Base-by-base conservation (phyloP, 1,140 invertebrate species). In the Leptoteleia sp. region DNA sequence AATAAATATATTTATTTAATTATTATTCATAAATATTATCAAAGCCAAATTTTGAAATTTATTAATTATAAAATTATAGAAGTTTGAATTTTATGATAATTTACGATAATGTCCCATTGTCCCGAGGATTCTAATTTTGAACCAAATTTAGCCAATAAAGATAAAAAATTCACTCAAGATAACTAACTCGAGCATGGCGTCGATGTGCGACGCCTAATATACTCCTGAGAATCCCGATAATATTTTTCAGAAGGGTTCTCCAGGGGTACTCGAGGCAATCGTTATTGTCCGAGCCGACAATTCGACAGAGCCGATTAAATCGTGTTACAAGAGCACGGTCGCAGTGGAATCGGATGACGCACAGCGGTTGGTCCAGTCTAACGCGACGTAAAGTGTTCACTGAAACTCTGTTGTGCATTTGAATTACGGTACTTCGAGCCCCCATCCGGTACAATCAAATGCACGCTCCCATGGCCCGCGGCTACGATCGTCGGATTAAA, bases 321-420 rank as follows among this genome's bases (percentile, higher is more conserved):
- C 45, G 37, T 67, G 61, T 68, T 70, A 48, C 67, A 48, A 73
- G 78, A 71, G 67, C 43, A 25, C 17, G 33, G 50, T 61, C 52
- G 59, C 38, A 47, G 54, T 31, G 54, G 48, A 83, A 80, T 83
- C 72, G 67, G 76, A 81, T 75, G 68, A 57, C 65, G 76, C 84
- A 50, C 84, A 84, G 82, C 82, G 81, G 81, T 84, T 79, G 82
- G 83, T 84, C 83, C 70, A 64, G 62, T 65, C 64, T 64, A 71
- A 57, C 65, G 42, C 47, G 43, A 67, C 57, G 64, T 80, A 80
- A 78, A 83, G 81, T 83, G 75, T 80, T 71, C 71, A 59, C 75
- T 75, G 76, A 81, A 82, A 81, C 78, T 83, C 79, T 57, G 83
- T 82, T 86, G 84, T 71, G 77, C 85, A 84, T 85, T 87, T 85